Percentiles rank a stretch among this genome's conserved stretches.
Evolutionary conservation across 2,797 vertebrate genomes (phyloP).

Genomic region (Urophycis tenuis): DNA sequence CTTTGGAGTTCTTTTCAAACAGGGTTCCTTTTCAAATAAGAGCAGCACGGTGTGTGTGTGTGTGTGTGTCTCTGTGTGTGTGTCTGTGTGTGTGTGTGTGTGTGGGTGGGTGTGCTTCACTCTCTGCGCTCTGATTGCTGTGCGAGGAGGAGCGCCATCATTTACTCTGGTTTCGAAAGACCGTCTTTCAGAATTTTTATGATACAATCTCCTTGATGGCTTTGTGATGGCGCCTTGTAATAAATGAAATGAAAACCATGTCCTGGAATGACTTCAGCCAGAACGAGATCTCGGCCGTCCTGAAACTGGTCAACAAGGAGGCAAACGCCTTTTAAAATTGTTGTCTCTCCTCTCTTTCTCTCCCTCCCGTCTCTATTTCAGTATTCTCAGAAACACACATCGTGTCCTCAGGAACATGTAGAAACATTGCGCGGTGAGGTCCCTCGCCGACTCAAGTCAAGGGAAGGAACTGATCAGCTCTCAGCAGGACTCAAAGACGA

Average conservation of each 20-base stretch:
- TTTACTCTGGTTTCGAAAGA: not conserved
- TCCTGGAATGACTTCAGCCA: slow-evolving; percentile 45
- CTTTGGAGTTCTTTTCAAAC: not conserved
- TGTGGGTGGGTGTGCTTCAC: too few relatives aligned
- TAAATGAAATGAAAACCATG: slow-evolving; percentile 43
- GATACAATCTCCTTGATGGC: slow-evolving; percentile 46
- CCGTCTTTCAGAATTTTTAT: slow-evolving; percentile 45
- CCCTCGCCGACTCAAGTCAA: too few relatives aligned
- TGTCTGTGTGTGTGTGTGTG: too few relatives aligned
- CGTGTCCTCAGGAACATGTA: too few relatives aligned
- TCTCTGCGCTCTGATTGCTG: slow-evolving; percentile 35
- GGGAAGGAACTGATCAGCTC: too few relatives aligned
- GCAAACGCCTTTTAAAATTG: not conserved
- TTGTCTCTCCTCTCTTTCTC: not conserved
- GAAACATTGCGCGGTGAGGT: too few relatives aligned
- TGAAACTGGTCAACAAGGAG: slow-evolving; percentile 30
- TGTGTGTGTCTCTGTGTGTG: too few relatives aligned
- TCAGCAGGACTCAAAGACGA: too few relatives aligned
- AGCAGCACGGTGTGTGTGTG: not conserved
- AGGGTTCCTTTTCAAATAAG: not conserved
- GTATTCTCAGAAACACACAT: too few relatives aligned
- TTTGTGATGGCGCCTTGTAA: slow-evolving; percentile 35
- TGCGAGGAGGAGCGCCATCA: slow-evolving; percentile 26
- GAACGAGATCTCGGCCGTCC: slow-evolving; percentile 11
- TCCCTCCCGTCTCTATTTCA: too few relatives aligned